These are phyloP conservation scores for Tinamus major DNA, from an alignment of 2,797 vertebrate species.

Conservation along the genomic window DNA sequence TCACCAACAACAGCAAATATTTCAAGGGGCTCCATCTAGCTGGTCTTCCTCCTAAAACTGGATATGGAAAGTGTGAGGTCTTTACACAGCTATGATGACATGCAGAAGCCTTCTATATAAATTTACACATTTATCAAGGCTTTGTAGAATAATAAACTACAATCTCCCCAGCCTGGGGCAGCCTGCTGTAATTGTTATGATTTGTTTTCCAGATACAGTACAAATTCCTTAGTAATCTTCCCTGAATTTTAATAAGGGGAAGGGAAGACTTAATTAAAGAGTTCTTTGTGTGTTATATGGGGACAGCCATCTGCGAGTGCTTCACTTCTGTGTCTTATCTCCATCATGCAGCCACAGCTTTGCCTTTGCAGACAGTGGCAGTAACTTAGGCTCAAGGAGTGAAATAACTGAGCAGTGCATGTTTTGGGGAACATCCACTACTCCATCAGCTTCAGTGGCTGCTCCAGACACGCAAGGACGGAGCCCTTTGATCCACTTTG, in stretches of 20 bases:
- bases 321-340: conserved; percentile 75
- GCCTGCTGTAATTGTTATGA: conserved; percentile 76
- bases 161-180: conserved; percentile 57
- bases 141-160: conserved; percentile 65
- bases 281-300: conserved; percentile 68
- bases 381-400: background rate
- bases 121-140: conserved; percentile 59
- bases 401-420: background rate
- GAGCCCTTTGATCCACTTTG: conserved; percentile 22
- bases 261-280: conserved; percentile 83
- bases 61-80: conserved; percentile 19
- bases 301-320: conserved; percentile 60
- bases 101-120: conserved; percentile 41
- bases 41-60: conserved; percentile 50
- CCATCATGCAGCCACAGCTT: conserved; percentile 47
- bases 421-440: background rate
- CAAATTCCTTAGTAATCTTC: conserved; percentile 75
- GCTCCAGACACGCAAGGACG: background rate
- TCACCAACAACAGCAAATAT: conserved; percentile 60
- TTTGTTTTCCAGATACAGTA: conserved; percentile 76
- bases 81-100: conserved; percentile 3
- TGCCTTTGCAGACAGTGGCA: conserved; percentile 34
- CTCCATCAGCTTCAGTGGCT: conserved; percentile 15
- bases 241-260: conserved; percentile 78
- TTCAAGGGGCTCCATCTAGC: conserved; percentile 40